A percentile compares a stretch with the other conserved stretches of the same genome.
Evolutionary conservation across 2,888 invertebrate genomes (phyloP).

Genomic region (Phragmatobia fuliginosa): DNA sequence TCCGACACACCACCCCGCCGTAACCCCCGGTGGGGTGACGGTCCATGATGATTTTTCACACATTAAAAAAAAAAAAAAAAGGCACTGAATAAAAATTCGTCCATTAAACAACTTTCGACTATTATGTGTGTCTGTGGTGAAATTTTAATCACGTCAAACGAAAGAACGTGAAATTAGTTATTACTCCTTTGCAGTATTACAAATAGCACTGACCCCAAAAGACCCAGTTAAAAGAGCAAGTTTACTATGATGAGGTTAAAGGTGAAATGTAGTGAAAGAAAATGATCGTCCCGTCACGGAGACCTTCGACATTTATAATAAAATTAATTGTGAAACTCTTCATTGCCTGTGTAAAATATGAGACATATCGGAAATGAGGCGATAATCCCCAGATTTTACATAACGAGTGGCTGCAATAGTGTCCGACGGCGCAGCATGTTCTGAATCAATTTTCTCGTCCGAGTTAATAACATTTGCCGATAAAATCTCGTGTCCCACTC

Average conservation of each 20-base stretch:
- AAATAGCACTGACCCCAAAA: not conserved
- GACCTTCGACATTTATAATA: conserved; percentile 1
- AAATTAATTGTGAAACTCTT: conserved; percentile 16
- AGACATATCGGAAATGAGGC: conserved; percentile 16
- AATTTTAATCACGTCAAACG: too few species aligned
- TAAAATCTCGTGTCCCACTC: not conserved
- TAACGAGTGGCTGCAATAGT: not conserved
- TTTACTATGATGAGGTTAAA: not conserved
- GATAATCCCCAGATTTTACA: conserved; percentile 8
- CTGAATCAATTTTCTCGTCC: not conserved
- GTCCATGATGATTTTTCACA: too few species aligned
- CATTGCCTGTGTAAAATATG: conserved; percentile 9
- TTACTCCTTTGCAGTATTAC: not conserved
- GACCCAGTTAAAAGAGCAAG: not conserved
- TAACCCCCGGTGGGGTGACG: too few species aligned
- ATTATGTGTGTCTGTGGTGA: too few species aligned
- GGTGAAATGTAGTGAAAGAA: conserved; percentile 7
- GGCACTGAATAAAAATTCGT: too few species aligned
- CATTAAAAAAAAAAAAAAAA: too few species aligned
- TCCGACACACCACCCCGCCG: too few species aligned
- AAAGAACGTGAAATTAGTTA: too few species aligned
- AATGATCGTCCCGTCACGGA: not conserved
- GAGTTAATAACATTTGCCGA: not conserved
- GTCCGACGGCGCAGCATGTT: not conserved
- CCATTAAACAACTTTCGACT: too few species aligned